A percentile compares a stretch with the other conserved stretches of the same genome.
Conservation (phyloP, 2,113 vertebrate species). For the Cyanoramphus novaezelandiae region DNA sequence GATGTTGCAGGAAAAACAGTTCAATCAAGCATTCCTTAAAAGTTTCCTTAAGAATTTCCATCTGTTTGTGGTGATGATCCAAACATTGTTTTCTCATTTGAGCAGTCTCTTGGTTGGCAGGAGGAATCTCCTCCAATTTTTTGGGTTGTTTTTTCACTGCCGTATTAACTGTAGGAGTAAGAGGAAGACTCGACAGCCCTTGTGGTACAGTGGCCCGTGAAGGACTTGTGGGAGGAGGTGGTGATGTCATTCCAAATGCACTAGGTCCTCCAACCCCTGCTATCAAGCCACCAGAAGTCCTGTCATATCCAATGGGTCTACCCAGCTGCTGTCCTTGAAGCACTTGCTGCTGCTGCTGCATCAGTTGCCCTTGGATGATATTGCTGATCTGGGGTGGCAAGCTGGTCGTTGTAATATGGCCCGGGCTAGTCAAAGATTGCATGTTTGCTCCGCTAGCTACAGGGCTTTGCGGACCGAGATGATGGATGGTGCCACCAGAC, state of each 20-base stretch:
- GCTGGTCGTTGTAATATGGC: conserved; percentile 89
- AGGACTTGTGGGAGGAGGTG: conserved; percentile 88
- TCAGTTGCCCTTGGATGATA: conserved; percentile 89
- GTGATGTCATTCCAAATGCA: conserved; percentile 84
- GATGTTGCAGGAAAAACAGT: conserved; percentile 95
- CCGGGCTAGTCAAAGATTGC: conserved; percentile 80
- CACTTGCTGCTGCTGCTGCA: conserved; percentile 79
- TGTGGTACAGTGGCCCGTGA: conserved; percentile 83
- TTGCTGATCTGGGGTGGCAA: conserved; percentile 91
- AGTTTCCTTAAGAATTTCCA: conserved; percentile 88
- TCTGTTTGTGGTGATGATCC: conserved; percentile 90
- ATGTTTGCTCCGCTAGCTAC: conserved; percentile 78
- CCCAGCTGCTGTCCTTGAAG: conserved; percentile 72
- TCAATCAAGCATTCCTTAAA: conserved; percentile 94
- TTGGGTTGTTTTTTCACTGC: conserved; percentile 84
- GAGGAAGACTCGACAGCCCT: conserved; percentile 81
- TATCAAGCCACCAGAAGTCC: conserved; percentile 79
- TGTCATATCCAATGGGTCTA: conserved; percentile 83
- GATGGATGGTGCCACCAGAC: conserved; percentile 91
- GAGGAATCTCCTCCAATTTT: conserved; percentile 92
- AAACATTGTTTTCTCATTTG: conserved; percentile 92
- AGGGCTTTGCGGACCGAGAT: conserved; percentile 89
- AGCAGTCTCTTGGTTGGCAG: conserved; percentile 88
- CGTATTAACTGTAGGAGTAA: conserved; percentile 71
- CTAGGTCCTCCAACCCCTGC: conserved; percentile 79